These are phyloP conservation scores for Eudasyphora cyanicolor DNA, from an alignment of 2,888 invertebrate genomes.

Conservation along the genomic window DNA sequence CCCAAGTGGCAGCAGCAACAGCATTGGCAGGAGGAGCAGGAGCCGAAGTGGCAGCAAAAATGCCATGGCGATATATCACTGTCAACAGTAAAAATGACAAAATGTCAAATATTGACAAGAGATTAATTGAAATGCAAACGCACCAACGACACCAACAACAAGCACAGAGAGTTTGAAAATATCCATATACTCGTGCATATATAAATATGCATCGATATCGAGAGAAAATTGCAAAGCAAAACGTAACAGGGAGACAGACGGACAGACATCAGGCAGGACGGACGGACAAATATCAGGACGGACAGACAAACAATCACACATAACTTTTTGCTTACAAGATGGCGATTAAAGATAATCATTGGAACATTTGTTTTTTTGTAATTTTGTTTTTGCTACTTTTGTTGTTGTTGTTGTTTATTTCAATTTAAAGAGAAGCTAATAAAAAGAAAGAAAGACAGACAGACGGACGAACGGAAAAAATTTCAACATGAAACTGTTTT, in stretches of 20 bases:
- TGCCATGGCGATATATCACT: conserved; percentile 67
- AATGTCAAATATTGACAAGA: conserved; percentile 70
- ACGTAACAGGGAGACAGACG: conserved; percentile 7
- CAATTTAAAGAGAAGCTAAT: neutral
- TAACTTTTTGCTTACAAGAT: conserved; percentile 68
- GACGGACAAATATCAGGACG: conserved; percentile 38
- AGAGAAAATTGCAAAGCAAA: no score
- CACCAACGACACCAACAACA: neutral
- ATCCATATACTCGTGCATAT: neutral
- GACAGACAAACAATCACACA: conserved; percentile 51
- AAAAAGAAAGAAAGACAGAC: conserved; percentile 66
- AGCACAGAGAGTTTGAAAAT: neutral
- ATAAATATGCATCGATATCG: no score
- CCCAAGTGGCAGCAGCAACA: conserved; percentile 34
- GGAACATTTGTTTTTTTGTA: conserved; percentile 22
- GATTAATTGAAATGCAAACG: conserved; percentile 68
- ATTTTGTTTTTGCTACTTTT: neutral
- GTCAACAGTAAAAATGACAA: conserved; percentile 69
- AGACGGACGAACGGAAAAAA: conserved; percentile 31
- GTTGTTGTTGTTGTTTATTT: neutral
- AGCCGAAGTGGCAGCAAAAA: no score
- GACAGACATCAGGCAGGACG: conserved; percentile 20
- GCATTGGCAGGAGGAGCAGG: conserved; percentile 43
- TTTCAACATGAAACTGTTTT: conserved; percentile 50
- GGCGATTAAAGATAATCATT: conserved; percentile 65